Conservation (phyloP, 2,888 invertebrate species). For the Electrophaes corylata region DNA sequence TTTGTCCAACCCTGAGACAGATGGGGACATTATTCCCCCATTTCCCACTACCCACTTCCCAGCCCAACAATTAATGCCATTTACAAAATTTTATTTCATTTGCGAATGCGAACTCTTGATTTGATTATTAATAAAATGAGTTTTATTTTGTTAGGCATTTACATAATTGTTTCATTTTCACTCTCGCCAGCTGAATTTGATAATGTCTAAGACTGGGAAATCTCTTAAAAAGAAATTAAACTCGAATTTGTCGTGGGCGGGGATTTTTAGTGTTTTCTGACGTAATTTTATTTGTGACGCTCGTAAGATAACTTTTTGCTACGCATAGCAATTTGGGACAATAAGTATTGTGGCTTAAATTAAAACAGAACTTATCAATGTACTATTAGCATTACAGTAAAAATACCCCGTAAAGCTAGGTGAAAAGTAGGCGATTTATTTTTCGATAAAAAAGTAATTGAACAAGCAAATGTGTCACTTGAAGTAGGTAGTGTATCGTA, state of each 20-base stretch:
- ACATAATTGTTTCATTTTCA: constrained; percentile 82
- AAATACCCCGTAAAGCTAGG: too few relatives aligned
- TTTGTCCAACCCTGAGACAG: constrained; percentile 17
- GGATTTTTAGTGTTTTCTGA: constrained; percentile 57
- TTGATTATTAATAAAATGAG: constrained; percentile 82
- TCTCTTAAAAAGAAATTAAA: constrained; percentile 74
- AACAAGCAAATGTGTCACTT: too few relatives aligned
- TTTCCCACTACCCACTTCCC: constrained; percentile 41
- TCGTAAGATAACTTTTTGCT: constrained; percentile 22
- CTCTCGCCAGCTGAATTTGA: constrained; percentile 66
- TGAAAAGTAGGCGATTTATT: too few relatives aligned
- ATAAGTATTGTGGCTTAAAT: not conserved
- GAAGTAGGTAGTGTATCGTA: too few relatives aligned
- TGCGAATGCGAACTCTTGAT: constrained; percentile 75
- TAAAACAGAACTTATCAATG: not conserved
- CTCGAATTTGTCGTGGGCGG: constrained; percentile 52
- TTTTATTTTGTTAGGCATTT: constrained; percentile 80
- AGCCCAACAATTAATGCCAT: constrained; percentile 76
- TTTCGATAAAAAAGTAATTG: too few relatives aligned
- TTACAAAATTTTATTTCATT: constrained; percentile 80
- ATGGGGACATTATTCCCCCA: constrained; percentile 40
- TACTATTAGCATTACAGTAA: not conserved
- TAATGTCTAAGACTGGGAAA: constrained; percentile 59
- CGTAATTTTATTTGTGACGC: constrained; percentile 45
- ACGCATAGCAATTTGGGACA: constrained; percentile 29